Evolutionary conservation across 2,113 vertebrate species (phyloP).

Genomic region (Alectura lathami): DNA sequence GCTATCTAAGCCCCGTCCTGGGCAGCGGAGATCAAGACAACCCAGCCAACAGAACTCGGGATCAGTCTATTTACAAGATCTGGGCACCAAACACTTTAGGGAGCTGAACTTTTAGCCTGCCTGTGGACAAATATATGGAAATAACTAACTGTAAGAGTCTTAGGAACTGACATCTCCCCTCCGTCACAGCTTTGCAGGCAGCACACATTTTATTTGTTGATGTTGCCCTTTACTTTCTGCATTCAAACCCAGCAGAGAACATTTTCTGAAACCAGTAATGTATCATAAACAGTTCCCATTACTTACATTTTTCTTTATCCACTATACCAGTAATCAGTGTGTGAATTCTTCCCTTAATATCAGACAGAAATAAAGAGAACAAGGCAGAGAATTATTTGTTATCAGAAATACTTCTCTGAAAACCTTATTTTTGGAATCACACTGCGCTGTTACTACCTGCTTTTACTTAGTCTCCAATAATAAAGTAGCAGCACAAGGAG

Average conservation of each 20-base stretch:
- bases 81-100: not conserved
- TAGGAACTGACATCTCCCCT: not conserved
- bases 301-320: not conserved
- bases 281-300: not conserved
- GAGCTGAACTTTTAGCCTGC: not conserved
- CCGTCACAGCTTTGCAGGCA: not conserved
- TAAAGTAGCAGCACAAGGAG: not conserved
- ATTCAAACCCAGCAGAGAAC: not conserved
- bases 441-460: not conserved
- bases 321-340: not conserved
- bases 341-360: not conserved
- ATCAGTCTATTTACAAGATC: not conserved
- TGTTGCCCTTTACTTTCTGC: not conserved
- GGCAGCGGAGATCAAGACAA: not conserved
- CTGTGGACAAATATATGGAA: not conserved
- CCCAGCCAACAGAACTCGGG: not conserved
- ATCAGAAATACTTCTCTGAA: not conserved
- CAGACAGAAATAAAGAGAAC: not conserved
- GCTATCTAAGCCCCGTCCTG: not conserved
- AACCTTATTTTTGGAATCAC: not conserved
- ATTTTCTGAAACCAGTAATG: not conserved
- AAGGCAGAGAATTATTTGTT: not conserved
- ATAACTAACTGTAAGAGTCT: not conserved
- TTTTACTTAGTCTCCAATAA: not conserved
- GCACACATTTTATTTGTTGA: not conserved